These are phyloP conservation scores for Pocota personata DNA, from an alignment of 2,888 invertebrate genomes.

Conservation along the genomic window DNA sequence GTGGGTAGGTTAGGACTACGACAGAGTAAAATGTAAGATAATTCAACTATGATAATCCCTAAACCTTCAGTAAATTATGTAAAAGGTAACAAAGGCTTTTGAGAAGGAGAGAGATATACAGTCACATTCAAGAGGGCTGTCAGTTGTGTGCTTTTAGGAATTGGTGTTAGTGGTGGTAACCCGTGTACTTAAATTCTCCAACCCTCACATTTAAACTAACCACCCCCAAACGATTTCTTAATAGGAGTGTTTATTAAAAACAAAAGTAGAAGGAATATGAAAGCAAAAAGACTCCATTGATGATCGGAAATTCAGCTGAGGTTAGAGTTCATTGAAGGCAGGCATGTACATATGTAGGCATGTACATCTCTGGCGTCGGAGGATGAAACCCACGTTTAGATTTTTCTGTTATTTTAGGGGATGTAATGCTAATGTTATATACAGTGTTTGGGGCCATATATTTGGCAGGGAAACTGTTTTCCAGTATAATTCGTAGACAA, in stretches of 20 bases:
- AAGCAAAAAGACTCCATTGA: conserved; percentile 35
- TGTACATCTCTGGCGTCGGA: background rate
- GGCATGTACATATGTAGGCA: background rate
- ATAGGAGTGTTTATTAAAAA: conserved; percentile 59
- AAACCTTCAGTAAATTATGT: conserved; percentile 57
- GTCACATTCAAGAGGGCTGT: background rate
- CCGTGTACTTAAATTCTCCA: conserved; percentile 20
- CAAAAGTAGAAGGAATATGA: conserved; percentile 41
- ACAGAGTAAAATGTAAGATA: conserved; percentile 49
- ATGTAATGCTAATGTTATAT: conserved; percentile 27
- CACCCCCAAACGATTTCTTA: conserved; percentile 64
- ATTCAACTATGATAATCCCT: conserved; percentile 67
- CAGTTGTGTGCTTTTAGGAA: background rate
- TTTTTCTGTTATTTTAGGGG: conserved; percentile 39
- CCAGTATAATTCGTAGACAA: conserved; percentile 57
- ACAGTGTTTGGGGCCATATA: conserved; percentile 27
- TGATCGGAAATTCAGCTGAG: conserved; percentile 64
- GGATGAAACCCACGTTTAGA: conserved; percentile 12
- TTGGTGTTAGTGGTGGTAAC: conserved; percentile 36
- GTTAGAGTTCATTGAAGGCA: conserved; percentile 58
- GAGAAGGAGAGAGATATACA: background rate
- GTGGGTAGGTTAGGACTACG: conserved; percentile 42
- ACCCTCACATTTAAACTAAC: conserved; percentile 59
- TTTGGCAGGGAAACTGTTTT: conserved; percentile 36
- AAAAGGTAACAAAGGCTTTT: conserved; percentile 42